Percentiles rank a stretch among this genome's conserved stretches.
phyloP scores from a whole-genome alignment of 23 tunicate species.

The Ascidia mentula region DNA sequence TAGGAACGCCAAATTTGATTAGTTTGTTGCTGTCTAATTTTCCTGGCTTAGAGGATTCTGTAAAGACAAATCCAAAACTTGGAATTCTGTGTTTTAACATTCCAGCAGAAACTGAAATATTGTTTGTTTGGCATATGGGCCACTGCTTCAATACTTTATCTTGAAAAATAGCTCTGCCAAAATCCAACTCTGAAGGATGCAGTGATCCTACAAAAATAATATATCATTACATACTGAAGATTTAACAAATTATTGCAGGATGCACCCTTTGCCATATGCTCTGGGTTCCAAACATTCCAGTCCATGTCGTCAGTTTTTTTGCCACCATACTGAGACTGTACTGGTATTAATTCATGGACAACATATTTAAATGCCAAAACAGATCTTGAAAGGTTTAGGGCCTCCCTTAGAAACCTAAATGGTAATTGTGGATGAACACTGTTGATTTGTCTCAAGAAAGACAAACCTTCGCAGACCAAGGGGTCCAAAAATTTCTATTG shows the following conservation, averaged over 20 bases:
- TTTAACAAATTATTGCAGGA: neutral
- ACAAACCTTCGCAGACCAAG: constrained; percentile 55
- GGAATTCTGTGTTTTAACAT: constrained; percentile 79
- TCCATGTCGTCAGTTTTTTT: constrained; percentile 43
- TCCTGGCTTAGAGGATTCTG: constrained; percentile 68
- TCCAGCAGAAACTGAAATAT: constrained; percentile 63
- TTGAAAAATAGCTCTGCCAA: constrained; percentile 69
- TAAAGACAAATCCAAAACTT: constrained; percentile 84
- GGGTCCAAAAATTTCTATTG: constrained; percentile 91
- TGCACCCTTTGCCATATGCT: constrained; percentile 64
- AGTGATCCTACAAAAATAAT: constrained; percentile 27
- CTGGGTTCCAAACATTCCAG: constrained; percentile 64
- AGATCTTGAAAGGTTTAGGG: constrained; percentile 76
- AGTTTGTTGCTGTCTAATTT: constrained; percentile 65
- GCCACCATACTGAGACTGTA: constrained; percentile 34
- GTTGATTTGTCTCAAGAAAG: neutral
- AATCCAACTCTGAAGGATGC: constrained; percentile 60
- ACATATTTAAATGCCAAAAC: constrained; percentile 78
- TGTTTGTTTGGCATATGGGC: constrained; percentile 41
- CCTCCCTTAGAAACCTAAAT: constrained; percentile 69
- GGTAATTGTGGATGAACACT: too few relatives aligned
- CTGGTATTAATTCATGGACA: constrained; percentile 88
- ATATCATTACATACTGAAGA: neutral
- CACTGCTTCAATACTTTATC: constrained; percentile 42
- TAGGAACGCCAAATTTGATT: constrained; percentile 66